Percentiles rank a stretch among this genome's conserved stretches.
Evolutionary conservation across 2,113 vertebrate species (phyloP).

Genomic region (Neogobius melanostomus): DNA sequence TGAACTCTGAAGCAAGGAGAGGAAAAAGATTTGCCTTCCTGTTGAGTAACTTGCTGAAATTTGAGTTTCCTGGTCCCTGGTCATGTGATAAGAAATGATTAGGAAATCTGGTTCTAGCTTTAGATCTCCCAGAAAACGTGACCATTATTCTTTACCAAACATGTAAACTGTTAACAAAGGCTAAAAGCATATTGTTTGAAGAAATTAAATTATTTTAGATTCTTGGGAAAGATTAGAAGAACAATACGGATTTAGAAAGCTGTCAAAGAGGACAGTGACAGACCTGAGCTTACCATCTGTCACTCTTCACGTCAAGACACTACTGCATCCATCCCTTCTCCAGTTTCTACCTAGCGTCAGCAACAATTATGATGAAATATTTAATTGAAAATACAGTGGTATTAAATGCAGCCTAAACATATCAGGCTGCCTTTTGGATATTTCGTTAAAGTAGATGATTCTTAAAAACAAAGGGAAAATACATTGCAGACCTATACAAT

Average conservation of each 20-base stretch:
- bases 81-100: constrained; percentile 49
- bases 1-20: constrained; percentile 37
- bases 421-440: neutral
- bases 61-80: constrained; percentile 44
- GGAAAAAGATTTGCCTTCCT: constrained; percentile 62
- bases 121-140: neutral
- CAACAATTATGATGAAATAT: neutral
- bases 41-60: constrained; percentile 30
- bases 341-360: neutral
- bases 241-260: neutral
- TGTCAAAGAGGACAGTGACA: neutral
- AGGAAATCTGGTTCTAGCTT: constrained; percentile 20
- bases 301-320: neutral
- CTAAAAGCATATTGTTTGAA: neutral
- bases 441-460: no score
- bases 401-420: neutral
- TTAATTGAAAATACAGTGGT: no score
- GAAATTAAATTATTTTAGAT: neutral
- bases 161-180: no score
- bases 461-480: no score
- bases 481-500: no score
- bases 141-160: no score
- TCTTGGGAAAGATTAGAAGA: neutral
- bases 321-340: neutral
- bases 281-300: neutral